These are phyloP conservation scores for Myathropa florea DNA, from an alignment of 2,888 invertebrate species.

Conservation along the genomic window DNA sequence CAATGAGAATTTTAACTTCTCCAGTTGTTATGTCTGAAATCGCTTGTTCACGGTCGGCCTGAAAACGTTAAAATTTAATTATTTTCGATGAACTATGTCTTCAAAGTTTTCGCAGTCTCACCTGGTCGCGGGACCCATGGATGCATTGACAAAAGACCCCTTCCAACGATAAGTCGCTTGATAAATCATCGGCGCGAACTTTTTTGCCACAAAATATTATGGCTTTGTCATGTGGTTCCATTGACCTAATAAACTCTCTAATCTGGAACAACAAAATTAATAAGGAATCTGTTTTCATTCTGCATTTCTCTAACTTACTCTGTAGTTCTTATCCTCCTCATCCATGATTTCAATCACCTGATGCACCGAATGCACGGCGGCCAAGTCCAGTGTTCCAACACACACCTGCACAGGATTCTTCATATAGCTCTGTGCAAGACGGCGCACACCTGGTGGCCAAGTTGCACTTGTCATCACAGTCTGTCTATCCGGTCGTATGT, in stretches of 20 bases:
- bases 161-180: conserved; percentile 88
- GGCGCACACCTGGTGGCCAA: conserved; percentile 94
- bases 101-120: conserved; percentile 34
- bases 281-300: neutral
- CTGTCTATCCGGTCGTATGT: conserved; percentile 93
- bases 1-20: conserved; percentile 90
- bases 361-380: conserved; percentile 93
- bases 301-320: conserved; percentile 58
- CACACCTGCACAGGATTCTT: conserved; percentile 94
- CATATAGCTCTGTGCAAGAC: conserved; percentile 93
- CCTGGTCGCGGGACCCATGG: conserved; percentile 94
- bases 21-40: conserved; percentile 91
- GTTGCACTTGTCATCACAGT: conserved; percentile 99
- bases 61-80: conserved; percentile 32
- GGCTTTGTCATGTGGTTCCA: conserved; percentile 90
- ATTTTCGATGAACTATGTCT: neutral
- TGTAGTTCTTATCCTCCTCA: conserved; percentile 85
- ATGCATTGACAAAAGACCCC: conserved; percentile 89
- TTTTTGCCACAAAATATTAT: conserved; percentile 96
- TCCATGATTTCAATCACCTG: conserved; percentile 89
- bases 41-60: conserved; percentile 89
- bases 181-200: conserved; percentile 89
- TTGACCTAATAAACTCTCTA: conserved; percentile 85
- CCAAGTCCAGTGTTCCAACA: conserved; percentile 93
- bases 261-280: conserved; percentile 80